phyloP scores from a whole-genome alignment of 1,140 invertebrate genomes.

The Bicyclus anynana region DNA sequence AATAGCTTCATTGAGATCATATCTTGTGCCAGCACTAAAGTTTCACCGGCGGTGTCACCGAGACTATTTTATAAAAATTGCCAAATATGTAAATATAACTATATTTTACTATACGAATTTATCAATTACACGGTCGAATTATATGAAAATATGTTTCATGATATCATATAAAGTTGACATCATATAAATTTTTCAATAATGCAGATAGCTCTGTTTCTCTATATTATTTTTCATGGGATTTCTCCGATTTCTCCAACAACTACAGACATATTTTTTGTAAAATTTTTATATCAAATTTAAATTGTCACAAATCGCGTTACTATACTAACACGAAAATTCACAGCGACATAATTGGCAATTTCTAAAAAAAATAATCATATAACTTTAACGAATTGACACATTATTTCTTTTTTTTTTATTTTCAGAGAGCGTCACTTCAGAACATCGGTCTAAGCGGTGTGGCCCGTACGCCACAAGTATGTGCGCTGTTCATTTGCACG shows the following conservation, averaged over 20 bases:
- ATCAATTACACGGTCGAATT: too few relatives aligned
- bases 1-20: conserved; percentile 40
- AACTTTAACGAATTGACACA: conserved; percentile 20
- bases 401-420: conserved; percentile 11
- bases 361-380: not conserved
- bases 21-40: conserved; percentile 51
- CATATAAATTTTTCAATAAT: too few relatives aligned
- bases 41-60: conserved; percentile 45
- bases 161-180: too few relatives aligned
- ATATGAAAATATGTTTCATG: too few relatives aligned
- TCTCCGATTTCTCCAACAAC: too few relatives aligned
- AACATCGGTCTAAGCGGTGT: conserved; percentile 69
- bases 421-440: conserved; percentile 31
- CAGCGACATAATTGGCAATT: not conserved
- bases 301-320: too few relatives aligned
- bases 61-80: not conserved
- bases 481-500: conserved; percentile 69
- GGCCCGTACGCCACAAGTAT: conserved; percentile 68
- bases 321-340: too few relatives aligned
- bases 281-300: too few relatives aligned
- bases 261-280: too few relatives aligned
- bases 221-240: too few relatives aligned
- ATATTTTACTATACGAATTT: too few relatives aligned
- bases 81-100: not conserved
- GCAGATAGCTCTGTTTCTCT: too few relatives aligned